Base-by-base conservation (phyloP, 2,113 vertebrate genomes). In the Oxyruncus cristatus region DNA sequence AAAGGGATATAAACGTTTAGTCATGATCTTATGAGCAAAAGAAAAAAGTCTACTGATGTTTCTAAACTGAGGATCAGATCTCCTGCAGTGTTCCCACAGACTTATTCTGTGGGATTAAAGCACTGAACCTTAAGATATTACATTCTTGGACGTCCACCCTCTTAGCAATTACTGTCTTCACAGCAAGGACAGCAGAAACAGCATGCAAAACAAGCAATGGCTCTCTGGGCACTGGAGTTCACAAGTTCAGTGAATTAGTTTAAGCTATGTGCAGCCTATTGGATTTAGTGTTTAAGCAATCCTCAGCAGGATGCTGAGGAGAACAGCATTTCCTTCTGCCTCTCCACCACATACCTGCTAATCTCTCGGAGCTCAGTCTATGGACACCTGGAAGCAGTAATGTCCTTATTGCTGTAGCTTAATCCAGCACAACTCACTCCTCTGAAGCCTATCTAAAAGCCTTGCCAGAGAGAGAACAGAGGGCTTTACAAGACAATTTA, bases 201-300 rank as follows among this genome's bases (percentile, higher is more conserved):
- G 37, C 61, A 49, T 7, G 15, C 21, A 56, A 47, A 70, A 85
- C 76, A 23, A 28, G 12, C 50, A 88, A 44, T 5, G 17, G 33
- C 76, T 93, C 65, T 95, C 89, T 47, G 76, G 76, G 71, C 62
- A n/a, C 33, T 53, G 39, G 30, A 90, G 86, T 74, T 90, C 76
- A 67, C 50, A 71, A 86, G 39, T 84, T 94, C 53, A 66, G 50
- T 67, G 28, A 35, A 35, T 46, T 74, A 59, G 22, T 73, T 73
- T 50, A 73, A 83, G 61, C 46, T 83, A 14, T 7, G 5, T 26
- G 80, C 41, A 30, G 49, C 6, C 41, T 74, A 39, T 16, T 66
- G 50, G 59, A 93, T 91, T 92, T 83, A 94, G 72, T 3, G 4
- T 85, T 93, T 79, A 89, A 78, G 27, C 42, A 59, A 42, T 35